These are phyloP conservation scores for Erannis defoliaria DNA, from an alignment of 2,888 invertebrate genomes.

Conservation along the genomic window DNA sequence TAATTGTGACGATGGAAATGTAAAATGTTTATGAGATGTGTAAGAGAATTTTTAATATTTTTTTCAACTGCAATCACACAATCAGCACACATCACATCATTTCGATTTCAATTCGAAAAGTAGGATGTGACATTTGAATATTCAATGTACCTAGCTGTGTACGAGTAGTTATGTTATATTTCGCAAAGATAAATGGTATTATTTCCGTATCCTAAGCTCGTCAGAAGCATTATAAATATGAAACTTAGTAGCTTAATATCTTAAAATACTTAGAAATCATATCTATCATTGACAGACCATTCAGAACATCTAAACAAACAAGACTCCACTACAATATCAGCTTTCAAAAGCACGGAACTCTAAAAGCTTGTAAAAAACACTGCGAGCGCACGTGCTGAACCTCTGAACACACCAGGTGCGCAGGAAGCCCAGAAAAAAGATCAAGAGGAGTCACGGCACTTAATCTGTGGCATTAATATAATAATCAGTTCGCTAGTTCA, in stretches of 20 bases:
- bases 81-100: too few species aligned
- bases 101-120: too few species aligned
- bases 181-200: too few species aligned
- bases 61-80: too few species aligned
- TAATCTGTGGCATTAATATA: slow-evolving; percentile 25
- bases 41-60: too few species aligned
- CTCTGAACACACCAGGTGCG: slow-evolving; percentile 64
- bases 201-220: too few species aligned
- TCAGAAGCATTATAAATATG: too few species aligned
- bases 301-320: slow-evolving; percentile 41
- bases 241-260: background rate
- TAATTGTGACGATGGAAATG: too few species aligned
- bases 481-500: slow-evolving; percentile 15
- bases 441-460: slow-evolving; percentile 28
- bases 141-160: too few species aligned
- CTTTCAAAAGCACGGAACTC: slow-evolving; percentile 44
- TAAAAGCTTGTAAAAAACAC: slow-evolving; percentile 41
- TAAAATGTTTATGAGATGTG: too few species aligned
- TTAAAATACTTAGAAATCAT: background rate
- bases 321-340: slow-evolving; percentile 37
- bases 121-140: too few species aligned
- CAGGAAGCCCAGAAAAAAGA: slow-evolving; percentile 57
- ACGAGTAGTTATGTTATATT: too few species aligned
- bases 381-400: slow-evolving; percentile 61
- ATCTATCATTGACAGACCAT: slow-evolving; percentile 16